These are phyloP conservation scores for Tetrapedia diversipes DNA, from an alignment of 2,888 invertebrate species.

Conservation along the genomic window DNA sequence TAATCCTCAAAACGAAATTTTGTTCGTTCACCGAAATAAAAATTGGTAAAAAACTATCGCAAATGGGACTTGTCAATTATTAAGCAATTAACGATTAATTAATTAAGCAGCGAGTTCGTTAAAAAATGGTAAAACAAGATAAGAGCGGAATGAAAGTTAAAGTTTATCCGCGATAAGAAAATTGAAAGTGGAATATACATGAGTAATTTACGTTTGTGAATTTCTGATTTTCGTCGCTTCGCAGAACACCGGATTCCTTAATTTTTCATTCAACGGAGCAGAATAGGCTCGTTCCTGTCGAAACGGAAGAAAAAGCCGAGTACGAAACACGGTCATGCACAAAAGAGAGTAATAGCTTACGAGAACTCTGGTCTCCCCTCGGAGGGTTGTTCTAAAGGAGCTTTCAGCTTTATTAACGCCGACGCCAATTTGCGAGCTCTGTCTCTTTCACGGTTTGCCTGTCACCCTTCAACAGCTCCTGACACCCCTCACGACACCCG, in stretches of 20 bases:
- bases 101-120: too few species aligned
- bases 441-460: constrained; percentile 30
- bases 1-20: too few species aligned
- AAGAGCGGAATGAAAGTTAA: neutral
- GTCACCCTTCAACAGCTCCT: constrained; percentile 30
- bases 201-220: neutral
- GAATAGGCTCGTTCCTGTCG: neutral
- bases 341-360: constrained; percentile 43
- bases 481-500: constrained; percentile 8
- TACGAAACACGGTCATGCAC: constrained; percentile 15
- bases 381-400: constrained; percentile 41
- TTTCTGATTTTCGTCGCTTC: neutral
- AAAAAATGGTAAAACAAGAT: too few species aligned
- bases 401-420: constrained; percentile 63
- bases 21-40: too few species aligned
- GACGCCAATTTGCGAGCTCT: constrained; percentile 49
- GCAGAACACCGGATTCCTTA: neutral
- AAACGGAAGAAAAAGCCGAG: neutral
- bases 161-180: neutral
- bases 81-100: too few species aligned
- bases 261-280: neutral
- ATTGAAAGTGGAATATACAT: neutral
- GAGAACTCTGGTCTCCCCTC: constrained; percentile 9
- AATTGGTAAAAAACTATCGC: too few species aligned
- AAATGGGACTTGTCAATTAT: too few species aligned